Evolutionary conservation across 2,113 vertebrate genomes (phyloP).

Genomic region (Protobothrops mucrosquamatus): DNA sequence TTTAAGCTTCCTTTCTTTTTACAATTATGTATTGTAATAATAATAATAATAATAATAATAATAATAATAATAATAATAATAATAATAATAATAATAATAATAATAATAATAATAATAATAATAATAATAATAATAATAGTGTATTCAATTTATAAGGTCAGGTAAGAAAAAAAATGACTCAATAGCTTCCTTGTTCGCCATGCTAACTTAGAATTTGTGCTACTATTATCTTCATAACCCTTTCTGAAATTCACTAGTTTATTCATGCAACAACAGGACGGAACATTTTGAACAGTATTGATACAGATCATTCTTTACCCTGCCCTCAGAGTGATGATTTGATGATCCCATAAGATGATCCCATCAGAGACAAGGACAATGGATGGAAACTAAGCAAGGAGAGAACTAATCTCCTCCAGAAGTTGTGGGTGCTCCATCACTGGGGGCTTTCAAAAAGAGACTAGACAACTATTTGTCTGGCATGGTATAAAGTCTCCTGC

Average conservation of each 20-base stretch:
- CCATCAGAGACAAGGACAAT: no score
- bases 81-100: not conserved
- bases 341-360: no score
- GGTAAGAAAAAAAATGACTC: not conserved
- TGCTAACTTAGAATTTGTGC: not conserved
- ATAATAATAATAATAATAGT: not conserved
- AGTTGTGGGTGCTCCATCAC: no score
- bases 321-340: not conserved
- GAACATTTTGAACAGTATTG: not conserved
- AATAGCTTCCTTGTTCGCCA: not conserved
- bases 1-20: not conserved
- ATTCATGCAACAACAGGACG: not conserved
- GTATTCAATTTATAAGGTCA: not conserved
- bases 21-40: not conserved
- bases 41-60: not conserved
- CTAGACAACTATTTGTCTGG: no score
- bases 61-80: not conserved
- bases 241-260: not conserved
- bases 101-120: not conserved
- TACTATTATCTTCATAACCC: not conserved
- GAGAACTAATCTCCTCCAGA: no score
- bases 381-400: no score
- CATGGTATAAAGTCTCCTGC: no score
- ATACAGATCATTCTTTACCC: not conserved
- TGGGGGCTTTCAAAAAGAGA: no score